phyloP scores from a whole-genome alignment of 1,140 invertebrate genomes.

The Meteorus sp. region DNA sequence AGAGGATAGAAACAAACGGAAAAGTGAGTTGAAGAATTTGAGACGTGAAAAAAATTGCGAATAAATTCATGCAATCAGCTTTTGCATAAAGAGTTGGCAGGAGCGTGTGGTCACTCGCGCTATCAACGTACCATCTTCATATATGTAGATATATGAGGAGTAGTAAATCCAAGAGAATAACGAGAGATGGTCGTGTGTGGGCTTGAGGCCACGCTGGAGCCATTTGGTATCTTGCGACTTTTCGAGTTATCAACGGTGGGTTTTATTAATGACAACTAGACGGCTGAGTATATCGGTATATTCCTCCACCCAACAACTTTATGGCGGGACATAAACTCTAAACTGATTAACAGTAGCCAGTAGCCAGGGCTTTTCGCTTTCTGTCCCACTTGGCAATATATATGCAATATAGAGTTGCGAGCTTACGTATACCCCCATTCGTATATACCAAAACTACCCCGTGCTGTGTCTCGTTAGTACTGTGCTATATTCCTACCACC shows the following conservation, averaged over 20 bases:
- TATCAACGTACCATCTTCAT: conserved; percentile 14
- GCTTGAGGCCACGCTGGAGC: conserved; percentile 23
- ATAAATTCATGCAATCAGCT: too few relatives aligned
- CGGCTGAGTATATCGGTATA: too few relatives aligned
- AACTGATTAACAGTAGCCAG: conserved; percentile 61
- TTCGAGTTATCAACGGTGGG: conserved; percentile 59
- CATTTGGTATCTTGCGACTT: conserved; percentile 52
- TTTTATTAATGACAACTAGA: conserved; percentile 61
- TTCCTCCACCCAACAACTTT: conserved; percentile 48
- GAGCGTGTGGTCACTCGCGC: conserved; percentile 5
- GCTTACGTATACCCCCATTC: conserved; percentile 16
- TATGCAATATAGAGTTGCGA: conserved; percentile 42
- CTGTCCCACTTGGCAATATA: conserved; percentile 46
- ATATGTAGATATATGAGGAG: neutral
- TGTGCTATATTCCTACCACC: too few relatives aligned
- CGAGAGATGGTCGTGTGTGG: conserved; percentile 9
- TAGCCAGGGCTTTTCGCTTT: conserved; percentile 36
- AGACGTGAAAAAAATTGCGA: too few relatives aligned
- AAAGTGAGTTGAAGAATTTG: too few relatives aligned
- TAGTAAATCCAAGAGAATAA: conserved; percentile 17
- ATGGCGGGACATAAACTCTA: conserved; percentile 60
- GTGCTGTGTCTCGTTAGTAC: conserved; percentile 56
- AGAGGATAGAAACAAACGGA: too few relatives aligned
- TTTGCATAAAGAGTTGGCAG: too few relatives aligned
- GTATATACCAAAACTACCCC: conserved; percentile 42